These are phyloP conservation scores for Drosophila lutescens DNA, from an alignment of 2,888 invertebrate genomes.

Conservation along the genomic window DNA sequence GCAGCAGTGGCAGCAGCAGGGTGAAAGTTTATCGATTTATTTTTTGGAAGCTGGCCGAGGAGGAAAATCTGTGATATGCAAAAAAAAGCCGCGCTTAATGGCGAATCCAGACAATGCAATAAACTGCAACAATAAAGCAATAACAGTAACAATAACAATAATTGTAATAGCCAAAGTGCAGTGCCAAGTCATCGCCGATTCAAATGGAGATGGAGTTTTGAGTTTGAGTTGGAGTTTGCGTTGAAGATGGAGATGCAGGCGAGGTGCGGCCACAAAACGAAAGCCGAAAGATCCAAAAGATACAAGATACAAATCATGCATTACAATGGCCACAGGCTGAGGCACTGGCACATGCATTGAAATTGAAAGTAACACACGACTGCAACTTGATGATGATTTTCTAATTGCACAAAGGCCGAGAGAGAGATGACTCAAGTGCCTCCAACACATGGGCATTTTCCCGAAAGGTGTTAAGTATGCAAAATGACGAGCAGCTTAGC, in stretches of 20 bases:
- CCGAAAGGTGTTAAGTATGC: constrained; percentile 78
- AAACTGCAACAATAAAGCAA: constrained; percentile 65
- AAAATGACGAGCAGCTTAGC: constrained; percentile 72
- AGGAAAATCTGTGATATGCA: constrained; percentile 54
- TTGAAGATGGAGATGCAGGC: constrained; percentile 3
- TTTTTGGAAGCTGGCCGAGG: constrained; percentile 38
- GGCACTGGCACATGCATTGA: constrained; percentile 47
- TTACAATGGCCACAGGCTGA: constrained; percentile 23
- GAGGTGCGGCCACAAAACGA: constrained; percentile 62
- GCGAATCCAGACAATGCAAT: constrained; percentile 56
- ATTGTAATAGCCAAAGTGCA: constrained; percentile 62
- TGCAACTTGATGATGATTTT: constrained; percentile 75
- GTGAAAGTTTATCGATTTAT: constrained; percentile 49
- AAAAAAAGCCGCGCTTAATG: constrained; percentile 49
- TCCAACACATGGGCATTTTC: constrained; percentile 51
- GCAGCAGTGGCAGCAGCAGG: constrained; percentile 20
- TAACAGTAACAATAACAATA: constrained; percentile 56
- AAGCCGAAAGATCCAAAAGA: constrained; percentile 52
- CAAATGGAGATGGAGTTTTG: constrained; percentile 1
- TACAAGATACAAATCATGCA: constrained; percentile 52
- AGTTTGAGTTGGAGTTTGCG: not conserved
- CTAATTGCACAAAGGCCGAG: constrained; percentile 72
- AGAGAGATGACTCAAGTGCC: constrained; percentile 27
- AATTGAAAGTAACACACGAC: constrained; percentile 66
- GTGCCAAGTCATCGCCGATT: constrained; percentile 63